These are phyloP conservation scores for Epistrophella euchroma DNA, from an alignment of 2,888 invertebrate species.

Conservation along the genomic window DNA sequence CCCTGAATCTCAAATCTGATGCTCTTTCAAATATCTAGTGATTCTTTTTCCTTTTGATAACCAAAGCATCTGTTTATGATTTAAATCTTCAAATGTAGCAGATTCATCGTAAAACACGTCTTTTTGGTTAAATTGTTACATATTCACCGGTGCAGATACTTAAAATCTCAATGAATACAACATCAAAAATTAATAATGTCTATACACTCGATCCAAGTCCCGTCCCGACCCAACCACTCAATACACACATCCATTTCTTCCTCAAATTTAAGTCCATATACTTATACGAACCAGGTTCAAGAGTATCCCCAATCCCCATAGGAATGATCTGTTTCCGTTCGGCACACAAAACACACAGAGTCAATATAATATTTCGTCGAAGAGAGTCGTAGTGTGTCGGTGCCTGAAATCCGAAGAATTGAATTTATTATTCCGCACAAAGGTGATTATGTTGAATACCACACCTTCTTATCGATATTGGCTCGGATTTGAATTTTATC, in stretches of 20 bases:
- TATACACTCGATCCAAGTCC: not conserved
- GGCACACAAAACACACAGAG: constrained; percentile 1
- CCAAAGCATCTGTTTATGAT: not conserved
- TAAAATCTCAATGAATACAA: constrained; percentile 67
- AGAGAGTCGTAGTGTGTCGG: constrained; percentile 37
- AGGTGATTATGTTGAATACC: constrained; percentile 76
- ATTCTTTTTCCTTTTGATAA: not conserved
- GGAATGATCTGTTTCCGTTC: constrained; percentile 31
- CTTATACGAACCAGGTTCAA: constrained; percentile 10
- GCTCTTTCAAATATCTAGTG: not conserved
- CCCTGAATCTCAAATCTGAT: not conserved
- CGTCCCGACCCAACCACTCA: constrained; percentile 54
- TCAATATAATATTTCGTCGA: constrained; percentile 13
- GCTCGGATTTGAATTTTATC: constrained; percentile 76
- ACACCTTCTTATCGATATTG: constrained; percentile 76
- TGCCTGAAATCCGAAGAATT: constrained; percentile 74
- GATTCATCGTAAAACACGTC: constrained; percentile 13
- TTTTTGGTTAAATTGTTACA: constrained; percentile 23
- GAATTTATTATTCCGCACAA: constrained; percentile 76
- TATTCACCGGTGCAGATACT: constrained; percentile 57
- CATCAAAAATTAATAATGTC: constrained; percentile 73
- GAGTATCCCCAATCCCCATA: constrained; percentile 48
- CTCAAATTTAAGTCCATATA: constrained; percentile 5
- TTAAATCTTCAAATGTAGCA: not conserved
- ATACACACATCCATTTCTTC: constrained; percentile 32